Conservation (phyloP, 2,113 vertebrate genomes). For the Sigmodon hispidus region DNA sequence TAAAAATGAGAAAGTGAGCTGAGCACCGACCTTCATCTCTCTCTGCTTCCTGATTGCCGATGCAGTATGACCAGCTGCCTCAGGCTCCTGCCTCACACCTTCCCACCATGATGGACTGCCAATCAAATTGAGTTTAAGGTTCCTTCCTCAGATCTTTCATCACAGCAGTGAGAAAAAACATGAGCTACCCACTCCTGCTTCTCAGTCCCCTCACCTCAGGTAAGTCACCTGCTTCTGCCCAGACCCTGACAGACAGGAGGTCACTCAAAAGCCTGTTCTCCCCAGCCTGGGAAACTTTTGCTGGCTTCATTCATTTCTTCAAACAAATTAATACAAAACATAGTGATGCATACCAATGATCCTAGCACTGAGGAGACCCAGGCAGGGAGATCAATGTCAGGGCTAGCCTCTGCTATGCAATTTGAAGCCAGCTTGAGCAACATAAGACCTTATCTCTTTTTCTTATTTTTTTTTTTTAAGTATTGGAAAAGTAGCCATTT, state of each 20-base stretch:
- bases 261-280: neutral
- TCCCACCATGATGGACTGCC: neutral
- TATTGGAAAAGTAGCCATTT: neutral
- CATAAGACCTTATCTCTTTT: neutral
- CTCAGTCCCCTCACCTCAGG: fast-evolving
- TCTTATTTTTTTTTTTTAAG: too few species aligned
- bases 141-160: too few species aligned
- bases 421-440: neutral
- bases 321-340: neutral
- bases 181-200: neutral
- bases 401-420: neutral
- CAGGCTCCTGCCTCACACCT: neutral
- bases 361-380: neutral
- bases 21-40: neutral
- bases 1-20: neutral
- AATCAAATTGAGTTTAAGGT: neutral
- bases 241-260: fast-evolving
- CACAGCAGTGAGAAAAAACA: neutral
- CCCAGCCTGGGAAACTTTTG: neutral
- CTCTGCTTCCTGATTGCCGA: neutral
- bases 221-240: neutral
- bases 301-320: too few species aligned
- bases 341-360: fast-evolving
- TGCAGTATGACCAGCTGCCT: neutral
- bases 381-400: too few species aligned